Evolutionary conservation across 2,797 vertebrate species (phyloP).

Genomic region (Lophotriccus pileatus): DNA sequence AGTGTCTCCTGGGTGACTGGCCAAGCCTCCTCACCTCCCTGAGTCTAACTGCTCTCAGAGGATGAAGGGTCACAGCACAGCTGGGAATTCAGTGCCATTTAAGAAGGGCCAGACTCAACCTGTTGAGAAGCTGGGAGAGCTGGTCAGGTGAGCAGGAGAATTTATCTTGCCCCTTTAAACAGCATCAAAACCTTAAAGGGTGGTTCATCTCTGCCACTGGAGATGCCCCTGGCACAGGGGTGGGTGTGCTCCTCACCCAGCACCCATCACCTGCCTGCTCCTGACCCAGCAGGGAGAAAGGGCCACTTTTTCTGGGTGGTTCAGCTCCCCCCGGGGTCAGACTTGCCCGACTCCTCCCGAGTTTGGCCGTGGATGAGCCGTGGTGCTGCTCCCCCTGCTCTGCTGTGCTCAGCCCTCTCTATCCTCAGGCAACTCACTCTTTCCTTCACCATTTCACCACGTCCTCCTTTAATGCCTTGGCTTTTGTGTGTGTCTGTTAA

Average conservation of each 20-base stretch:
- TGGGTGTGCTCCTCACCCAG: not conserved
- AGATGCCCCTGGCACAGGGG: not conserved
- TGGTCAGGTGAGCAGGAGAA: not conserved
- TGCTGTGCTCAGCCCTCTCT: not conserved
- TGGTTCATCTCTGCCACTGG: no score
- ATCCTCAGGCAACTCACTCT: conserved; percentile 1
- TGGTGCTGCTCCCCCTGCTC: not conserved
- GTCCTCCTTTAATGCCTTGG: conserved; percentile 19
- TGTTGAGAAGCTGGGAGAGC: not conserved
- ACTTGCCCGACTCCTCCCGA: not conserved
- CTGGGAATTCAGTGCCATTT: not conserved
- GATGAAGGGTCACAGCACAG: not conserved
- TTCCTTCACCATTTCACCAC: conserved; percentile 34
- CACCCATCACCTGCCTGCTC: not conserved
- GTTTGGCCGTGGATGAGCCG: not conserved
- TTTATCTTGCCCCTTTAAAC: not conserved
- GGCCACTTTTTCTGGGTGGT: accelerated
- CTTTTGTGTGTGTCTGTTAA: not conserved
- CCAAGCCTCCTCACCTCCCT: not conserved
- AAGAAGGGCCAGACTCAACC: not conserved
- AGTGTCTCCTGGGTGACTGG: not conserved
- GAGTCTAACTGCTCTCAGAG: not conserved
- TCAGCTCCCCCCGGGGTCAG: not conserved
- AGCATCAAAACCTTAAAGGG: not conserved
- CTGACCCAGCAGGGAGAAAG: not conserved